Base-by-base conservation (phyloP, 1,140 invertebrate genomes). In the Heliothis virescens region DNA sequence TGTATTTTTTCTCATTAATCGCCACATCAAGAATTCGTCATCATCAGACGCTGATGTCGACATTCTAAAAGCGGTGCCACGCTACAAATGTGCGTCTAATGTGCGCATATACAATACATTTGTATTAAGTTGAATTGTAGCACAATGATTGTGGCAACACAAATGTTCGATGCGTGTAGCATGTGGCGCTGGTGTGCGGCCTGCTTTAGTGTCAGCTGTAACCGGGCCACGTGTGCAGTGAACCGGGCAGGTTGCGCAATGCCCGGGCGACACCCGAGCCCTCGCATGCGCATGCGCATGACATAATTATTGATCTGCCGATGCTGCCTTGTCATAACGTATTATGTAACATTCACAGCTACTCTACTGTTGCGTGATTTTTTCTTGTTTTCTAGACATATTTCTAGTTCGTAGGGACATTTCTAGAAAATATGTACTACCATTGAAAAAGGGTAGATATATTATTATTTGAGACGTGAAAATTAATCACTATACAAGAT, bases 231-330 rank as follows among this genome's bases (percentile, higher is more conserved):
- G 67, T 82, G 83, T 79, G 76, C 79, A 48, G 16, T 73, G 34
- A 76, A 53, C 71, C 65, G 73, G 82, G 80, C 9, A 48, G n/a
- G 81, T 87, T 85, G 79, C 82, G 80, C 79, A 89, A 87, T 63
- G 52, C 57, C 62, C 62, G 65, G 75, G 74, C 80, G 83, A 85
- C 82, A 88, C 80, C 86, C 53, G 83, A 86, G 82, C 79, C 79
- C 52, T 26, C 21, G 21, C 78, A 26, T 26, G 75, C 55, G 78
- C 79, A 62, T 72, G 79, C 82, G 79, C 82, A 71, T 88, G 85
- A 89, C 85, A 89, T 86, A 87, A 89, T 87, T 86, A 88, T 86
- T 26, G 82, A 85, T 79, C 84, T 82, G 77, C 71, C 55, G 81
- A 82, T 73, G 71, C 82, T 57, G 63, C 72, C 57, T 65, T 82